Percentiles rank a stretch among this genome's conserved stretches.
These are phyloP conservation scores for Amia ocellicauda DNA, from an alignment of 2,113 vertebrate species.

Conservation along the genomic window DNA sequence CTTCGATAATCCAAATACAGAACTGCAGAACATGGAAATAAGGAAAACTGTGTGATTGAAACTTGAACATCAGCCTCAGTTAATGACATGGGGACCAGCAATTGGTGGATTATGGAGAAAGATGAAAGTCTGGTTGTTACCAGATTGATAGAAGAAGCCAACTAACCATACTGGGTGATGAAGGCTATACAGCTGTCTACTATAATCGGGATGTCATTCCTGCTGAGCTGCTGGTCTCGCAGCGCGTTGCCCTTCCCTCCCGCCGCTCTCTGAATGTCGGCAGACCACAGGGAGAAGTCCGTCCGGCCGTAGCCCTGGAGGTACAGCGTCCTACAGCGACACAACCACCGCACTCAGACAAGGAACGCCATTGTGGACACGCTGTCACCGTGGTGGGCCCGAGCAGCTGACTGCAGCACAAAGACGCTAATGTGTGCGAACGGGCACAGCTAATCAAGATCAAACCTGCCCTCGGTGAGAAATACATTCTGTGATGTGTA, in stretches of 20 bases:
- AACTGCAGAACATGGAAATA: too few species aligned
- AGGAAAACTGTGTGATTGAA: too few species aligned
- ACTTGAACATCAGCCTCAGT: too few species aligned
- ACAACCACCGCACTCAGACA: neutral
- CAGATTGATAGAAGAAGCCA: neutral
- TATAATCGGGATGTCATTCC: constrained; percentile 91
- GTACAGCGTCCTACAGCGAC: constrained; percentile 80
- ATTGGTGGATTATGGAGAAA: neutral
- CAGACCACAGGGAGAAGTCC: constrained; percentile 81
- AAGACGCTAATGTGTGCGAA: too few species aligned
- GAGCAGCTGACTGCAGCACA: too few species aligned
- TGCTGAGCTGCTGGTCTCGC: constrained; percentile 91
- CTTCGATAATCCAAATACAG: too few species aligned
- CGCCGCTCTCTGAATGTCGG: constrained; percentile 79
- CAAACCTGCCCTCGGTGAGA: too few species aligned
- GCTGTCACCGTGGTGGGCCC: too few species aligned
- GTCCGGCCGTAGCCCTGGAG: constrained; percentile 78
- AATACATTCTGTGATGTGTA: too few species aligned
- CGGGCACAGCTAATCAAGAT: too few species aligned
- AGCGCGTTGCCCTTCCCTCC: constrained; percentile 82
- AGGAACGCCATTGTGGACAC: too few species aligned
- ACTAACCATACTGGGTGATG: constrained; percentile 77
- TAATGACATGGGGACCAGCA: neutral
- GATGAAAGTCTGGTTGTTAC: neutral
- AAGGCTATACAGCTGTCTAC: constrained; percentile 97